These are phyloP conservation scores for Cephus pulcher DNA, from an alignment of 2,888 invertebrate species.

Conservation along the genomic window DNA sequence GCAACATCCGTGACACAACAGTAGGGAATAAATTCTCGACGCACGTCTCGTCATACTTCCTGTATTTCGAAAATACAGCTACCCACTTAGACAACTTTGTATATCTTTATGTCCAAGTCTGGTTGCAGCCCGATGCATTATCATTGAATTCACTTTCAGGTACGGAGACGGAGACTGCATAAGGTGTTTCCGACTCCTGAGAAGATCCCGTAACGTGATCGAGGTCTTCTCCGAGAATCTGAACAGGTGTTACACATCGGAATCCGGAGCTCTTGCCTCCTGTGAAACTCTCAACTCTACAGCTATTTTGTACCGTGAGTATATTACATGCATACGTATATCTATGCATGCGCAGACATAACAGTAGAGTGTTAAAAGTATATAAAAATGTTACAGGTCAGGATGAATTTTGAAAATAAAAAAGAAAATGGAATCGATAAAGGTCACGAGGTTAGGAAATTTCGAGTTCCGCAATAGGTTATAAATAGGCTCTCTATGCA, in stretches of 20 bases:
- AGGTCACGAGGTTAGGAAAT: background rate
- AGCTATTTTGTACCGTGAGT: conserved; percentile 74
- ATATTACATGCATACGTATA: conserved; percentile 8
- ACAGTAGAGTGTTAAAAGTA: background rate
- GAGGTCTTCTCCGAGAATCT: conserved; percentile 72
- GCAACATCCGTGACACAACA: background rate
- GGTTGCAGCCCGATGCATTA: background rate
- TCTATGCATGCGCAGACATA: background rate
- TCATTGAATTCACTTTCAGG: conserved; percentile 53
- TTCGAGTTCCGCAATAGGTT: background rate
- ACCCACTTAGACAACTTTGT: background rate
- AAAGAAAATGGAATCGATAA: background rate
- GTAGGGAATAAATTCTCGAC: background rate
- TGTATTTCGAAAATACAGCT: background rate
- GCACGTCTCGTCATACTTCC: background rate
- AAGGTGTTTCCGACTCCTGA: conserved; percentile 72
- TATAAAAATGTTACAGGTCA: background rate
- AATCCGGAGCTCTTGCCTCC: conserved; percentile 71
- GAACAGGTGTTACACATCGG: conserved; percentile 73
- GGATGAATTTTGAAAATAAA: background rate
- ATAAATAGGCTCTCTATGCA: background rate
- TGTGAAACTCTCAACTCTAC: conserved; percentile 65
- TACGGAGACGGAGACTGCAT: conserved; percentile 72
- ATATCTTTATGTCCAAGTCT: background rate
- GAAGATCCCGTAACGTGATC: conserved; percentile 73